phyloP scores from a whole-genome alignment of 2,113 vertebrate species.

The Pungitius pungitius region DNA sequence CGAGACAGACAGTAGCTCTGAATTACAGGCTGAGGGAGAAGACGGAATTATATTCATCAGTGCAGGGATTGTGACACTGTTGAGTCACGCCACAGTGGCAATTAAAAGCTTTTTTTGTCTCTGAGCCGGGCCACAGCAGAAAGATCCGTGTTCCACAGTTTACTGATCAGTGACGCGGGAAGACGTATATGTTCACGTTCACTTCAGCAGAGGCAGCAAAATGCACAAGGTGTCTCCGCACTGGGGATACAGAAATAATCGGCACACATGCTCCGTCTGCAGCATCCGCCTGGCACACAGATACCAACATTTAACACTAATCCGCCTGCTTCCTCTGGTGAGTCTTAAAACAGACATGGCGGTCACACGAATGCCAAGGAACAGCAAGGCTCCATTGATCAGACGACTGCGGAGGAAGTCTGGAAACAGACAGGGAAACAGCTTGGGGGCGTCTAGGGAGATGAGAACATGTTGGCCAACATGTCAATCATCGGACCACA shows the following conservation, averaged over 20 bases:
- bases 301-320: slow-evolving; percentile 28
- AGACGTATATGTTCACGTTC: neutral
- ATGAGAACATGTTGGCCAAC: neutral
- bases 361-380: slow-evolving; percentile 77
- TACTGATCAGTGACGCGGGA: neutral
- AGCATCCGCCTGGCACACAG: slow-evolving; percentile 8
- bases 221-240: neutral
- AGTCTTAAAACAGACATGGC: slow-evolving; percentile 61
- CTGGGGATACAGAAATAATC: neutral
- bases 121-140: neutral
- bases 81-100: slow-evolving; percentile 18
- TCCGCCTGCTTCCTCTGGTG: slow-evolving; percentile 39
- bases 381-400: slow-evolving; percentile 72
- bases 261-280: neutral
- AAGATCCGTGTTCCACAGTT: neutral
- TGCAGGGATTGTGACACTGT: slow-evolving; percentile 20
- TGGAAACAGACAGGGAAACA: slow-evolving; percentile 21
- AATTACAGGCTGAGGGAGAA: slow-evolving; percentile 27
- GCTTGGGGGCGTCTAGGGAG: slow-evolving; percentile 1
- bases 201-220: slow-evolving; percentile 3
- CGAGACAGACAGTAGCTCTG: slow-evolving; percentile 20
- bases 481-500: slow-evolving; percentile 20
- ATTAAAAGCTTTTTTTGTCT: slow-evolving; percentile 30
- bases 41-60: slow-evolving; percentile 38
- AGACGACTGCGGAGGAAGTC: slow-evolving; percentile 29